These are phyloP conservation scores for Saguinus midas DNA, from an alignment of 2,113 vertebrate genomes.

Conservation along the genomic window DNA sequence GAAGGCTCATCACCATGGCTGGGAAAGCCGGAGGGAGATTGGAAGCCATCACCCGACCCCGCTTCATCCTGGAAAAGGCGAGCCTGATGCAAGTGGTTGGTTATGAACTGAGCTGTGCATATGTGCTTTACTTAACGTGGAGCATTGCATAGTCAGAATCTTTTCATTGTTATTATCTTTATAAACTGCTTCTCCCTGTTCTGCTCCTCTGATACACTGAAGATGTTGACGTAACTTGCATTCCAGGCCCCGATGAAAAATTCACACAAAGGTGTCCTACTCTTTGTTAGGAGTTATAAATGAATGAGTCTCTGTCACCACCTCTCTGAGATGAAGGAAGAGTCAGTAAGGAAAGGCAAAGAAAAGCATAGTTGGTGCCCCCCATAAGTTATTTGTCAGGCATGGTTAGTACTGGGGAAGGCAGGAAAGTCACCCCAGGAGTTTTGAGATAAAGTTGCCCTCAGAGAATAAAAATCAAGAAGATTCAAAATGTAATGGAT, in stretches of 20 bases:
- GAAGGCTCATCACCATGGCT: fast-evolving
- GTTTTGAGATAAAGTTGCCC: conserved; percentile 10
- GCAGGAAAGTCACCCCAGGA: neutral
- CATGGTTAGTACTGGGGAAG: neutral
- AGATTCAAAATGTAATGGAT: conserved; percentile 12
- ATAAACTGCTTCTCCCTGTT: neutral
- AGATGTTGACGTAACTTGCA: neutral
- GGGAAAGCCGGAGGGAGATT: too few species aligned
- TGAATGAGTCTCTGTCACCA: neutral
- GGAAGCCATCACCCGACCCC: neutral
- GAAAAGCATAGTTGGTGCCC: neutral
- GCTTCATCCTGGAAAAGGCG: neutral
- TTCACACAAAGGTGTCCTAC: neutral
- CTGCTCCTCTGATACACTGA: neutral
- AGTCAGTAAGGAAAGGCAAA: neutral
- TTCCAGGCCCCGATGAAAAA: neutral
- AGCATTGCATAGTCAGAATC: neutral
- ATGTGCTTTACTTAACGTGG: neutral
- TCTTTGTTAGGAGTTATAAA: neutral
- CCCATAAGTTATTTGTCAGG: neutral
- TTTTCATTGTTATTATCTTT: neutral
- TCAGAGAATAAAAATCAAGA: conserved; percentile 46
- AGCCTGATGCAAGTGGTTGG: neutral
- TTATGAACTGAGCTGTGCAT: neutral
- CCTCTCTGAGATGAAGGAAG: neutral